Evolutionary conservation across 1,140 invertebrate species (phyloP).

Genomic region (Archivesica marissinica): DNA sequence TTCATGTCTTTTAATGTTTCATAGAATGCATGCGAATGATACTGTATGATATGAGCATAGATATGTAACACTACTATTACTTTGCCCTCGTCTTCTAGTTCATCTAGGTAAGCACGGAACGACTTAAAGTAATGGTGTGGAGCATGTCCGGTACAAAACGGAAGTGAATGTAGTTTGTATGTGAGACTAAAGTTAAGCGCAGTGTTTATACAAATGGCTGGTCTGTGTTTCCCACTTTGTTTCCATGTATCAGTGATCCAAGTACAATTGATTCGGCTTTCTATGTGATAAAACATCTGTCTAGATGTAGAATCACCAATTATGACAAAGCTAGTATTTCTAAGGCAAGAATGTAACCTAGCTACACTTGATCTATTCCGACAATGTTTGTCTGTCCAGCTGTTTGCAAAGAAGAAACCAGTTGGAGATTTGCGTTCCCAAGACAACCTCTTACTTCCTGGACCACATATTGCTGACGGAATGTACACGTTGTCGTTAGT

Average conservation of each 20-base stretch:
- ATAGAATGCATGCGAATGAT: constrained; percentile 44
- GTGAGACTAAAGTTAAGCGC: constrained; percentile 4
- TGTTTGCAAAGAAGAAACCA: constrained; percentile 31
- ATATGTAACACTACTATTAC: constrained; percentile 26
- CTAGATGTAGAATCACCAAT: constrained; percentile 54
- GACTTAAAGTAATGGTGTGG: constrained; percentile 41
- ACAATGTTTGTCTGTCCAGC: constrained; percentile 30
- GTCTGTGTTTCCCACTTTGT: constrained; percentile 34
- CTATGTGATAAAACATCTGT: constrained; percentile 29
- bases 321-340: constrained; percentile 2
- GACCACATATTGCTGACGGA: not conserved
- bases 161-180: constrained; percentile 42
- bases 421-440: constrained; percentile 31
- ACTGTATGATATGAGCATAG: constrained; percentile 29
- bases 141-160: constrained; percentile 38
- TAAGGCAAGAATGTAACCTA: not conserved
- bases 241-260: constrained; percentile 43
- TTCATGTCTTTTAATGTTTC: constrained; percentile 29
- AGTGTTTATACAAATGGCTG: not conserved
- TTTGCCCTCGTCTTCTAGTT: not conserved
- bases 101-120: constrained; percentile 21
- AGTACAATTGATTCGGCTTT: constrained; percentile 8
- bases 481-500: too few relatives aligned
- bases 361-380: not conserved
- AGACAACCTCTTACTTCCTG: not conserved